phyloP scores from a whole-genome alignment of 1,140 invertebrate species.

The Homarus americanus region DNA sequence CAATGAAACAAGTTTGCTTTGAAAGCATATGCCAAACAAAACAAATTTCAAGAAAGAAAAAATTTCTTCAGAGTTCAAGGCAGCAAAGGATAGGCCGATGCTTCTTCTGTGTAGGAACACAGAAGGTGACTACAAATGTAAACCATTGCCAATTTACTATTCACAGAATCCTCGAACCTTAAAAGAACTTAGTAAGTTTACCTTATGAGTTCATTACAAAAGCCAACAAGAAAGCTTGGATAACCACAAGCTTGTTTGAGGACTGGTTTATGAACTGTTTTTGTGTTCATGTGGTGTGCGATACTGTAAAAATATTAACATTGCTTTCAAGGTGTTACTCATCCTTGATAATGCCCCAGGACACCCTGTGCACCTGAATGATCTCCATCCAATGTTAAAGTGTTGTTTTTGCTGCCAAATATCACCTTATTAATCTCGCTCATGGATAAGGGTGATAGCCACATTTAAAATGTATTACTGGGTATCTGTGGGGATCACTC shows the following conservation, averaged over 20 bases:
- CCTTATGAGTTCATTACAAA: neutral
- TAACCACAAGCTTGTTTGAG: conserved; percentile 8
- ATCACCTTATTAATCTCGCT: conserved; percentile 79
- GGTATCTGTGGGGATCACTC: conserved; percentile 76
- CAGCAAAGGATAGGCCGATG: neutral
- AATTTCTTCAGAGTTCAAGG: neutral
- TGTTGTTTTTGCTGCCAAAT: conserved; percentile 80
- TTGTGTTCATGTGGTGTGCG: neutral
- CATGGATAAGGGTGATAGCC: conserved; percentile 79
- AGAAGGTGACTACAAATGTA: neutral
- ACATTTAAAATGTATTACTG: too few species aligned
- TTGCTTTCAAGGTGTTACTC: conserved; percentile 32
- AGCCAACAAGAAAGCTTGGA: conserved; percentile 26
- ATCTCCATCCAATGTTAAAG: too few species aligned
- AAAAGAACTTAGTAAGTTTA: conserved; percentile 8
- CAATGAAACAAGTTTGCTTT: conserved; percentile 17
- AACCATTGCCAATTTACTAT: conserved; percentile 13
- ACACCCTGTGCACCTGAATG: conserved; percentile 8
- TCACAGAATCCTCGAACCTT: neutral
- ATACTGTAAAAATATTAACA: neutral
- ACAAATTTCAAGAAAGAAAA: neutral
- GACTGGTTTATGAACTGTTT: conserved; percentile 40
- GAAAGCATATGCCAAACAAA: neutral
- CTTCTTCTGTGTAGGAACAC: conserved; percentile 1
- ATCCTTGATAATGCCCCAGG: conserved; percentile 34